Evolutionary conservation across 2,888 invertebrate species (phyloP), one percentile per base, ranked within the genome.

Genomic region (Zootermopsis nevadensis): DNA sequence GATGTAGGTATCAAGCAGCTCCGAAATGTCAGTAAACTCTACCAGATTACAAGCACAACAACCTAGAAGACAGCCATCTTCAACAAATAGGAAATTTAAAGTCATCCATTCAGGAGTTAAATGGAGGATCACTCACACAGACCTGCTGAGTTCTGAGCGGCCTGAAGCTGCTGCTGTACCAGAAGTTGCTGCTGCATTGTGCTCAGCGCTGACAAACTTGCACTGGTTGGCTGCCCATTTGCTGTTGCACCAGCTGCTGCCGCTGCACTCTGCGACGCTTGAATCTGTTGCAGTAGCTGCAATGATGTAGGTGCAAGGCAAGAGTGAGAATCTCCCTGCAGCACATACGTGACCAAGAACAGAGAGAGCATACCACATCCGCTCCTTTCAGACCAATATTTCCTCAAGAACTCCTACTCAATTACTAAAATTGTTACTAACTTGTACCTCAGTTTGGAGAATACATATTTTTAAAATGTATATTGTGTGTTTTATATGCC

Each of bases 211-310:
- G 89, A 88, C 72, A 89, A 87, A 90, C 91, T 84, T 76, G 86
- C 81, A 6, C 88, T 87, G 3, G 89, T 88, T 53, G 89, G 89
- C 69, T 89, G 88, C 0, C 89, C 87, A 82, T 88, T 86, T n/a
- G 81, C 77, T 35, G 83, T 77, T 27, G 82, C 82, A 60, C 42
- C 55, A 2, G 83, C 66, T n/a, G 80, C 82, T 27, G 72, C 84
- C 31, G 42, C 60, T 15, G 80, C 83, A 33, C 30, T 67, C 38
- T 48, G 48, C 19, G 83, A 81, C 7, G 84, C 85, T 80, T 86
- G 86, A 77, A 86, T 83, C 83, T 86, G 86, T 83, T 91, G 92
- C 87, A 89, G 90, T 89, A 90, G 89, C 86, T 90, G 90, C 83
- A 89, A 89, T 87, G 42, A 77, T 35, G 69, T 42, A 81, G 33